Evolutionary conservation across 2,888 invertebrate species (phyloP).

Genomic region (Nesidiocoris tenuis): DNA sequence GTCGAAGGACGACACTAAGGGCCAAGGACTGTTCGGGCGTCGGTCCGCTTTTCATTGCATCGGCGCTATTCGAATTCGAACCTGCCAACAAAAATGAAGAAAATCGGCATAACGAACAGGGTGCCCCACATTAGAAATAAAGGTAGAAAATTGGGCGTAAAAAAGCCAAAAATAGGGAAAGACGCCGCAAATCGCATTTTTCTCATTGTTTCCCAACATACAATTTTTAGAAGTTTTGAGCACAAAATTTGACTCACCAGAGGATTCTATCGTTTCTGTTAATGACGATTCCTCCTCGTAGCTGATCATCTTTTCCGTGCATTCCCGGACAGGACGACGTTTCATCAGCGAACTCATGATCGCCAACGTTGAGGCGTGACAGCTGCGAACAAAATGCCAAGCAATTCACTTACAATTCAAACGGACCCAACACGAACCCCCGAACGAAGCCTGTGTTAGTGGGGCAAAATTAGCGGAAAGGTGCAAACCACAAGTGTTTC

Average conservation of each 20-base stretch:
- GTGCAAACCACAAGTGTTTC: no score
- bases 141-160: no score
- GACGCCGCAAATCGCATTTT: no score
- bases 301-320: conserved; percentile 40
- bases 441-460: no score
- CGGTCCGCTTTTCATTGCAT: conserved; percentile 4
- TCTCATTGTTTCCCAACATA: no score
- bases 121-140: not conserved
- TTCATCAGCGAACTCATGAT: conserved; percentile 60
- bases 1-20: not conserved
- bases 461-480: no score
- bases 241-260: conserved; percentile 22
- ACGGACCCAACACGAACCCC: no score
- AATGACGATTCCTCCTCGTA: conserved; percentile 47
- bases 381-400: conserved; percentile 54
- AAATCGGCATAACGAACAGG: not conserved
- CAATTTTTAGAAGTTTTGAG: no score
- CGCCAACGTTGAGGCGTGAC: conserved; percentile 84
- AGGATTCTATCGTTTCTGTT: conserved; percentile 47
- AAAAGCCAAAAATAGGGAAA: no score
- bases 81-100: conserved; percentile 15
- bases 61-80: conserved; percentile 39
- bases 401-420: no score
- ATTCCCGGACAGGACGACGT: conserved; percentile 44
- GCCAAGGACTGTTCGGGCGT: conserved; percentile 17